Conservation (phyloP, 2,113 vertebrate species). For the Meriones unguiculatus region DNA sequence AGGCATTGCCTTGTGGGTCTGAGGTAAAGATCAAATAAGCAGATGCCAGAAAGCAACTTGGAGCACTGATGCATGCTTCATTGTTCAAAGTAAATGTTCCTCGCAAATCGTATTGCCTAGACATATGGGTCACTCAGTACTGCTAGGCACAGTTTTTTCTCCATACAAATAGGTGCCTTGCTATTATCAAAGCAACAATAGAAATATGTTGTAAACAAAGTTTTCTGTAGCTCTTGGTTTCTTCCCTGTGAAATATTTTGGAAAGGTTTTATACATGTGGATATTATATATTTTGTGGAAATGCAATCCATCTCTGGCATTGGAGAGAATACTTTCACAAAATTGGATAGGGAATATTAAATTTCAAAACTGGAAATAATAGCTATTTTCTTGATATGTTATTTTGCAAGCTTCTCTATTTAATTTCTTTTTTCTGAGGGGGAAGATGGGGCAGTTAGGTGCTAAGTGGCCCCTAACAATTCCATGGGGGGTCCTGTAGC, state of each 20-base stretch:
- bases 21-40: neutral
- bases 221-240: neutral
- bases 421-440: neutral
- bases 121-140: no score
- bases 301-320: neutral
- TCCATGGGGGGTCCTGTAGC: no score
- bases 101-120: neutral
- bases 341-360: no score
- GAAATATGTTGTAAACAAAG: neutral
- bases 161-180: neutral
- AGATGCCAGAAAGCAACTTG: neutral
- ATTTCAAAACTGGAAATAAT: neutral
- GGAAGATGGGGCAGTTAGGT: neutral
- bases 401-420: neutral
- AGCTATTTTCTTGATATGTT: neutral
- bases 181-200: neutral
- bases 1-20: neutral
- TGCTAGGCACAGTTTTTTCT: neutral
- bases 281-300: neutral
- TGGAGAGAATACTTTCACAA: neutral
- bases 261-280: neutral
- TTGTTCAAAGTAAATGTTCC: neutral
- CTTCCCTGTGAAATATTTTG: neutral
- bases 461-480: neutral
- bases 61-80: neutral